Conservation (phyloP, 2,113 vertebrate genomes). For the Plotosus lineatus region DNA sequence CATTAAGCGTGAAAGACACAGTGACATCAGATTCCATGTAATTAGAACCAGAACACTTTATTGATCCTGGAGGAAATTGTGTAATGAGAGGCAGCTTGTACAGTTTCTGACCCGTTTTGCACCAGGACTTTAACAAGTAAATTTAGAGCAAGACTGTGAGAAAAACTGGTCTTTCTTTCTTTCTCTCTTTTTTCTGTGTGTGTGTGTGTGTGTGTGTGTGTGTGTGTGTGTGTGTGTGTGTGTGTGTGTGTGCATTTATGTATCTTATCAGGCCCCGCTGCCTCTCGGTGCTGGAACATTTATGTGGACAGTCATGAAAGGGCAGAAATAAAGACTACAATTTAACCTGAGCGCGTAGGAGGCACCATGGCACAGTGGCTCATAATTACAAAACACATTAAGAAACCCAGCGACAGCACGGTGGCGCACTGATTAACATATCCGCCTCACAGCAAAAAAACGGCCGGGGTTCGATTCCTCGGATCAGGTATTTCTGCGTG, state of each 20-base stretch:
- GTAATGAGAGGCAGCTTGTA: not conserved
- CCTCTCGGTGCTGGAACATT: not conserved
- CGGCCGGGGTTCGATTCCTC: too few relatives aligned
- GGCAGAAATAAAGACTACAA: not conserved
- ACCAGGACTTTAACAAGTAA: not conserved
- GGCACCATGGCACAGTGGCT: not conserved
- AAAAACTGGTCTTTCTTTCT: not conserved
- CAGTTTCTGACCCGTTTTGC: not conserved
- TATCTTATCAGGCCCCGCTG: not conserved
- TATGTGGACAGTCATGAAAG: constrained; percentile 1
- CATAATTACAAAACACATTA: not conserved
- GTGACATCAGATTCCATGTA: not conserved
- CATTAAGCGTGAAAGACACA: not conserved
- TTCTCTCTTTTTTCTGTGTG: too few relatives aligned
- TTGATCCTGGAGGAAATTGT: too few relatives aligned
- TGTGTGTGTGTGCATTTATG: not conserved
- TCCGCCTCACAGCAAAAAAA: too few relatives aligned
- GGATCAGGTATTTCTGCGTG: too few relatives aligned
- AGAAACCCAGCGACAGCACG: not conserved
- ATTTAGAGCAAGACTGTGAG: not conserved
- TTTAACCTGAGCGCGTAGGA: not conserved
- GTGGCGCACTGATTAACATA: too few relatives aligned
- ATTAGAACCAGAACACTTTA: not conserved
- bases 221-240: not conserved
- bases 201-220: not conserved